Evolutionary conservation across 1,140 invertebrate genomes (phyloP).

Genomic region (Acromyrmex heyeri): DNA sequence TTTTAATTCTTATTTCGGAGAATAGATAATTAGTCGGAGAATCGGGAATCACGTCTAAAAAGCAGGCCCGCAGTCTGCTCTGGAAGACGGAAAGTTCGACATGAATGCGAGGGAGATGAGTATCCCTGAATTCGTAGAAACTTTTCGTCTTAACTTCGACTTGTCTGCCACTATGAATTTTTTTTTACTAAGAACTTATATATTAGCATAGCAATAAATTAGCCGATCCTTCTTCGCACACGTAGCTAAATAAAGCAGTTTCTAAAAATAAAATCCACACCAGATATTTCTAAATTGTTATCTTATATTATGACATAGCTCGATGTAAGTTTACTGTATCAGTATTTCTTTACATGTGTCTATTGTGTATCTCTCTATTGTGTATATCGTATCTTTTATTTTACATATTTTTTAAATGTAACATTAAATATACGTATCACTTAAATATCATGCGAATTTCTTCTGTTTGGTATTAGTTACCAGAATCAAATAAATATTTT

Average conservation of each 20-base stretch:
- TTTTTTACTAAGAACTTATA: neutral
- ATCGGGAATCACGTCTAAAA: constrained; percentile 30
- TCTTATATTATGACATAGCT: neutral
- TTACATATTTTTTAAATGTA: neutral
- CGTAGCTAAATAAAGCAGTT: constrained; percentile 20
- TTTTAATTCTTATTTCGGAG: constrained; percentile 7
- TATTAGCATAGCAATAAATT: constrained; percentile 47
- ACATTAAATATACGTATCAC: neutral
- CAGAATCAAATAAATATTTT: constrained; percentile 20
- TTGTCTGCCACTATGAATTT: constrained; percentile 1
- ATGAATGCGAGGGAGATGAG: constrained; percentile 19
- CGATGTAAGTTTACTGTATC: neutral
- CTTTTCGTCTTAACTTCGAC: constrained; percentile 15
- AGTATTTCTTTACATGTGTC: neutral
- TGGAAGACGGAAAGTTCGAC: neutral
- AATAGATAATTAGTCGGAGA: constrained; percentile 29
- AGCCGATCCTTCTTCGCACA: neutral
- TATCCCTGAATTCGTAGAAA: constrained; percentile 33
- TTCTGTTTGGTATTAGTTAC: neutral
- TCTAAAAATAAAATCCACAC: neutral
- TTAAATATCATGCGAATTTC: neutral
- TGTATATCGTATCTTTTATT: neutral
- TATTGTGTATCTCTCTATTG: neutral
- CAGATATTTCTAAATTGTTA: constrained; percentile 22
- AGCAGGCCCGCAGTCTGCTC: constrained; percentile 38